These are phyloP conservation scores for Chymomyza caudatula DNA, from an alignment of 2,888 invertebrate genomes.

Conservation along the genomic window DNA sequence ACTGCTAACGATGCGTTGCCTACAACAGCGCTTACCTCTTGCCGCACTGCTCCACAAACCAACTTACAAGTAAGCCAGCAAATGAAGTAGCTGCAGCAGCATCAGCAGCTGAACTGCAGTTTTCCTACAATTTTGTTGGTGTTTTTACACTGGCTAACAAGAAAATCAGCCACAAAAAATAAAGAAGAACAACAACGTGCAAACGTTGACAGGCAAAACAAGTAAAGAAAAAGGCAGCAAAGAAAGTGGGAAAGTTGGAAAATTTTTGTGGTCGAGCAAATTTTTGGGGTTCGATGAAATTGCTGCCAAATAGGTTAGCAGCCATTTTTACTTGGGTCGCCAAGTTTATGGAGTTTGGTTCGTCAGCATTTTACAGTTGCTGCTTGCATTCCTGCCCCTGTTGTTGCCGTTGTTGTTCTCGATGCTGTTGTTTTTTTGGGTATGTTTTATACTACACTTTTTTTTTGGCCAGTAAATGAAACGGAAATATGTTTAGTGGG, in stretches of 20 bases:
- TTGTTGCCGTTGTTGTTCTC: slow-evolving; percentile 20
- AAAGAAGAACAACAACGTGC: slow-evolving; percentile 40
- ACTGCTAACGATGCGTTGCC: slow-evolving; percentile 9
- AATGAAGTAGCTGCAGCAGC: slow-evolving; percentile 57
- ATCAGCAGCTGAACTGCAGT: slow-evolving; percentile 23
- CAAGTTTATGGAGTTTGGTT: slow-evolving; percentile 60
- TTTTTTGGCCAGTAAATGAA: slow-evolving; percentile 66
- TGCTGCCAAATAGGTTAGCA: slow-evolving; percentile 72
- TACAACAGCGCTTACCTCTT: not conserved
- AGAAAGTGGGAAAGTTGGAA: slow-evolving; percentile 28
- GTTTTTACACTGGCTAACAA: slow-evolving; percentile 4
- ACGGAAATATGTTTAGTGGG: slow-evolving; percentile 70
- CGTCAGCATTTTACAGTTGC: slow-evolving; percentile 21
- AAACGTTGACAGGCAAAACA: slow-evolving; percentile 52
- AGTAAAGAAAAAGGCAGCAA: not conserved
- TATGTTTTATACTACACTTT: not conserved
- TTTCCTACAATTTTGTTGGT: not conserved
- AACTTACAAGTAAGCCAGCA: slow-evolving; percentile 46
- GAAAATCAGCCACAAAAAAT: slow-evolving; percentile 15
- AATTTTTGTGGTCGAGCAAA: slow-evolving; percentile 71
- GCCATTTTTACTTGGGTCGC: slow-evolving; percentile 65
- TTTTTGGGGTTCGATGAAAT: slow-evolving; percentile 71
- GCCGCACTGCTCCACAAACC: slow-evolving; percentile 10
- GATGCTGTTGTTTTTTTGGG: slow-evolving; percentile 27
- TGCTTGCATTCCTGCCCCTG: slow-evolving; percentile 15